These are phyloP conservation scores for Polypedilum vanderplanki DNA, from an alignment of 1,140 invertebrate genomes.

Conservation along the genomic window DNA sequence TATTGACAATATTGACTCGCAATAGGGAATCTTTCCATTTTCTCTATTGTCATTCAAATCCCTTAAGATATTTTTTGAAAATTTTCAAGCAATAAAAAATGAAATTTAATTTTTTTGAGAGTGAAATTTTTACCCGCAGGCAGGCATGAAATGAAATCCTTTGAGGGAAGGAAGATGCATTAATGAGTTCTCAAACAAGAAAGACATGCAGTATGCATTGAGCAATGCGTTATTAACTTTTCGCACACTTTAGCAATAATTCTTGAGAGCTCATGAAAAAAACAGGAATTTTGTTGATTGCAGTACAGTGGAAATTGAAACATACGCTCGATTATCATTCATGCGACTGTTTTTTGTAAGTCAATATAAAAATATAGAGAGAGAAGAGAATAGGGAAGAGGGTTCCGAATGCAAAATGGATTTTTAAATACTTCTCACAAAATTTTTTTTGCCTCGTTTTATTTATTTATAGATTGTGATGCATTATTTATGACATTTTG, in stretches of 20 bases:
- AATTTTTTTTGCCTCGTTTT: too few relatives aligned
- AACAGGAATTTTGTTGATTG: not conserved
- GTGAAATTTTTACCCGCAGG: not conserved
- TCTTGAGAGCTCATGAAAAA: not conserved
- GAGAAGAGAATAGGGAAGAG: not conserved
- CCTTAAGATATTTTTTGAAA: conserved; percentile 8
- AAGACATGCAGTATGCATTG: not conserved
- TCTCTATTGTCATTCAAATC: not conserved
- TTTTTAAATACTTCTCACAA: conserved; percentile 21
- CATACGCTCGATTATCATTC: not conserved
- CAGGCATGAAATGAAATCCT: not conserved
- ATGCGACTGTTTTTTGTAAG: not conserved
- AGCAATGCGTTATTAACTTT: conserved; percentile 21
- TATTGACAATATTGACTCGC: too few relatives aligned
- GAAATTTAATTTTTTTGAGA: not conserved
- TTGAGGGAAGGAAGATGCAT: not conserved
- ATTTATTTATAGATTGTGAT: conserved; percentile 25
- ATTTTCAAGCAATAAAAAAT: not conserved
- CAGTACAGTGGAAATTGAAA: not conserved
- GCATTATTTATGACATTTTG: conserved; percentile 12
- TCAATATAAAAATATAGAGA: not conserved
- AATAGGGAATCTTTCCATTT: too few relatives aligned
- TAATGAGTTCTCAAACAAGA: conserved; percentile 4
- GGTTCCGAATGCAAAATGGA: not conserved
- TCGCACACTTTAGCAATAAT: conserved; percentile 24